Percentiles rank a stretch among this genome's conserved stretches.
Evolutionary conservation across 2,888 invertebrate species (phyloP).

Genomic region (Opisthograptis luteolata): DNA sequence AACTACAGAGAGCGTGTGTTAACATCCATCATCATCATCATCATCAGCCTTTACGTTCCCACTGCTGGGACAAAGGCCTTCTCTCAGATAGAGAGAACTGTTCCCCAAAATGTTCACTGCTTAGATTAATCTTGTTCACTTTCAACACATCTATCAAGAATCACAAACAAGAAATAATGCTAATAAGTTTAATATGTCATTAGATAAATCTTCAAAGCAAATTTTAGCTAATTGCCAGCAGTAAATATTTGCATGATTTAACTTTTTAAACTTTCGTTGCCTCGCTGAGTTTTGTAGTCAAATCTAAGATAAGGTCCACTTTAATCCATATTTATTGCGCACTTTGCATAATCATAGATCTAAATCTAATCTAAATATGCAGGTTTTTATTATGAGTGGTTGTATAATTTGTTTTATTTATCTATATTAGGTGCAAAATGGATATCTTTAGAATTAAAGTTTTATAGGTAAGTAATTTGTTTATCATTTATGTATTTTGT

Average conservation of each 20-base stretch:
- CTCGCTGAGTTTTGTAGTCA: constrained; percentile 8
- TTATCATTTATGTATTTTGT: too few species aligned
- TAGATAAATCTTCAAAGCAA: background rate
- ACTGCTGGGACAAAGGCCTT: too few species aligned
- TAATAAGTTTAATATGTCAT: too few species aligned
- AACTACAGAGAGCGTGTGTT: too few species aligned
- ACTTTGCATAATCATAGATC: constrained; percentile 12
- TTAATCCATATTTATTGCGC: constrained; percentile 2
- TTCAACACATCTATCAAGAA: background rate
- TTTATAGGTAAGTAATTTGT: too few species aligned
- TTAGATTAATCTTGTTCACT: background rate
- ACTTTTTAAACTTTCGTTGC: background rate
- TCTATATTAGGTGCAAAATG: background rate
- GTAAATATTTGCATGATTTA: constrained; percentile 10
- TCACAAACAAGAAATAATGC: background rate
- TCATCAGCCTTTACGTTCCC: too few species aligned
- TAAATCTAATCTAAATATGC: constrained; percentile 7
- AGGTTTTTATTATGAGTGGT: constrained; percentile 11
- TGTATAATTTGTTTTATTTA: background rate
- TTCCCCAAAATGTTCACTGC: too few species aligned
- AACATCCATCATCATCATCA: too few species aligned
- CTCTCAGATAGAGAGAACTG: too few species aligned
- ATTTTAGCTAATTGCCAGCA: constrained; percentile 9
- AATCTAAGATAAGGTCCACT: constrained; percentile 5
- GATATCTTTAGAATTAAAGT: too few species aligned